phyloP scores from a whole-genome alignment of 2,888 invertebrate species.

The Zaprionus lineosus region DNA sequence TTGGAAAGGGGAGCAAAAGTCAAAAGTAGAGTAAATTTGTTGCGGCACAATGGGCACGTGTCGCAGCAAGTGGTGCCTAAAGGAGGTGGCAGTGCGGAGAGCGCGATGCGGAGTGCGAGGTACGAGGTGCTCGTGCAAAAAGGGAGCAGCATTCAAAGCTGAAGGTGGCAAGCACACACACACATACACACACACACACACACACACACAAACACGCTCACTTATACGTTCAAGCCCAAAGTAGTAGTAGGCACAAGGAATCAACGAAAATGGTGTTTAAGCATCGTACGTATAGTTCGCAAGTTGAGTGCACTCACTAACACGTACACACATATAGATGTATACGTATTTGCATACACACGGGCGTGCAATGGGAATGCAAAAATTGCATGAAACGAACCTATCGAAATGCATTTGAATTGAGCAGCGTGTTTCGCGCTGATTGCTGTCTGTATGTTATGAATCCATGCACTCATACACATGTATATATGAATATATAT shows the following conservation, averaged over 20 bases:
- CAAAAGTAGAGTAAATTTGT: slow-evolving; percentile 68
- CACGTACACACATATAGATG: slow-evolving; percentile 46
- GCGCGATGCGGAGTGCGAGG: slow-evolving; percentile 2
- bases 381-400: slow-evolving; percentile 37
- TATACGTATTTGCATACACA: background rate
- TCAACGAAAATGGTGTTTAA: slow-evolving; percentile 64
- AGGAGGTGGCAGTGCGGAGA: slow-evolving; percentile 23
- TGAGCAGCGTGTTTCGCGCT: slow-evolving; percentile 48
- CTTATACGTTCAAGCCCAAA: background rate
- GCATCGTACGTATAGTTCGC: slow-evolving; percentile 34
- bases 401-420: slow-evolving; percentile 76
- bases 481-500: slow-evolving; percentile 12
- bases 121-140: slow-evolving; percentile 34
- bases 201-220: slow-evolving; percentile 14
- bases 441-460: slow-evolving; percentile 33
- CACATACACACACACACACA: slow-evolving; percentile 23
- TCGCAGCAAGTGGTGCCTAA: slow-evolving; percentile 48
- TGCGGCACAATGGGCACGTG: slow-evolving; percentile 72
- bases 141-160: slow-evolving; percentile 29
- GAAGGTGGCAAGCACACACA: slow-evolving; percentile 45
- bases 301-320: slow-evolving; percentile 69
- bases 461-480: slow-evolving; percentile 9
- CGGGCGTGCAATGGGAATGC: slow-evolving; percentile 1
- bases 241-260: slow-evolving; percentile 47
- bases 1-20: slow-evolving; percentile 41